Evolutionary conservation across 1,140 invertebrate genomes (phyloP), one percentile per base, ranked within the genome.

Genomic region (Acromyrmex charruanus): DNA sequence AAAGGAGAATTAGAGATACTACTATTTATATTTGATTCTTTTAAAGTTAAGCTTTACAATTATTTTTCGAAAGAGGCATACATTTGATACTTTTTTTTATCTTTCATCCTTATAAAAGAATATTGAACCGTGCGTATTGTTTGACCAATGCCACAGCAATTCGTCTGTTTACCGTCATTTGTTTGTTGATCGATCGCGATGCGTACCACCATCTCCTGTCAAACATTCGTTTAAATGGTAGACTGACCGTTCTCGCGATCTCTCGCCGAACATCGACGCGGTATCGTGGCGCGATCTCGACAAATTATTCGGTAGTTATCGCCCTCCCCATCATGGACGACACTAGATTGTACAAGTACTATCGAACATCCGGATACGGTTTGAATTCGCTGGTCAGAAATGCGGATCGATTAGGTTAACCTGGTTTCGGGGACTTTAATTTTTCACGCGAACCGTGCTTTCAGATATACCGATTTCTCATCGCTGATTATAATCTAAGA

Each of bases 391-490:
- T 93, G 90, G 92, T 93, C 31, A 68, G n/a, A 84, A 39, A 65
- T 51, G 14, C 49, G 4, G 16, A 53, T 86, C 58, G 49, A 49
- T 85, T 39, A 74, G 61, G 63, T 79, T 86, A 75, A 1, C 21
- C 28, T 18, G 2, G 18, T 25, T n/a, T 10, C 51, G 7, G 25
- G 44, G 3, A 35, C 25, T 39, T 44, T 6, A 28, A 82, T 85
- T 68, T 68, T 55, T 55, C 12, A 68, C 35, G 1, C 9, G 14
- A 71, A 80, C 7, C 12, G 49, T 66, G 10, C 58, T 14, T 91
- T n/a, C 87, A 94, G 94, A 86, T 94, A 21, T 93, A 93, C 72
- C 79, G 88, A 44, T 92, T 90, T n/a, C 75, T 94, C 35, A 31
- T 92, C 59, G 75, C 80, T 12, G 94, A 94, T 77, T 82, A 87